These are phyloP conservation scores for Tyria jacobaeae DNA, from an alignment of 2,888 invertebrate species.

Conservation along the genomic window DNA sequence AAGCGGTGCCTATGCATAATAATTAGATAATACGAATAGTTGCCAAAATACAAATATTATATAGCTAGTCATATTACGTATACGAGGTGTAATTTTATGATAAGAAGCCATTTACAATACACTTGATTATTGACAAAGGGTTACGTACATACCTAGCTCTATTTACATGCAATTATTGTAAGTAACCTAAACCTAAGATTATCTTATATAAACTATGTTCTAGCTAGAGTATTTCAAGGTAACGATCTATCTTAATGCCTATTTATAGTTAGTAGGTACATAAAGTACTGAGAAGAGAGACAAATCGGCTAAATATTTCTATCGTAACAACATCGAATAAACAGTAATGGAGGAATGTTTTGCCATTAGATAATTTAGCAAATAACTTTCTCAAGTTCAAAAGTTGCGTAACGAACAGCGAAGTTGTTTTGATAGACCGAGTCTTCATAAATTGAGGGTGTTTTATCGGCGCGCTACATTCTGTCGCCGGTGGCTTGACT, in stretches of 20 bases:
- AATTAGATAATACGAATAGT: neutral
- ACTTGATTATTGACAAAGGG: conserved; percentile 33
- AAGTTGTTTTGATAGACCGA: conserved; percentile 79
- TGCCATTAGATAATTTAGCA: conserved; percentile 50
- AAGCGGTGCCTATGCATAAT: neutral
- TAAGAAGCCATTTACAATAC: conserved; percentile 18
- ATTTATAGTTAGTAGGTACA: neutral
- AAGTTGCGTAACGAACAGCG: conserved; percentile 73
- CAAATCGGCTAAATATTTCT: neutral
- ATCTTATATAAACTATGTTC: neutral
- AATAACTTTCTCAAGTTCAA: conserved; percentile 71
- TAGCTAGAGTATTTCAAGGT: too few species aligned
- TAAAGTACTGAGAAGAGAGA: neutral
- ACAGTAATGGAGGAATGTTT: conserved; percentile 45
- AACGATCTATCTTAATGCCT: neutral
- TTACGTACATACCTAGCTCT: conserved; percentile 29
- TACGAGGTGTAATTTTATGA: neutral
- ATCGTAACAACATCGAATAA: conserved; percentile 17
- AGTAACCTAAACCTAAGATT: conserved; percentile 19
- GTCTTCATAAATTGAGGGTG: conserved; percentile 80
- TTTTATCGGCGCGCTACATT: conserved; percentile 83
- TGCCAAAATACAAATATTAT: neutral
- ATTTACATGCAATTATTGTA: conserved; percentile 36
- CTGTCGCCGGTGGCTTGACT: conserved; percentile 79
- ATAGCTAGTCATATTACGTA: neutral